These are phyloP conservation scores for Drosophila bipectinata DNA, from an alignment of 1,140 invertebrate genomes.

Conservation along the genomic window DNA sequence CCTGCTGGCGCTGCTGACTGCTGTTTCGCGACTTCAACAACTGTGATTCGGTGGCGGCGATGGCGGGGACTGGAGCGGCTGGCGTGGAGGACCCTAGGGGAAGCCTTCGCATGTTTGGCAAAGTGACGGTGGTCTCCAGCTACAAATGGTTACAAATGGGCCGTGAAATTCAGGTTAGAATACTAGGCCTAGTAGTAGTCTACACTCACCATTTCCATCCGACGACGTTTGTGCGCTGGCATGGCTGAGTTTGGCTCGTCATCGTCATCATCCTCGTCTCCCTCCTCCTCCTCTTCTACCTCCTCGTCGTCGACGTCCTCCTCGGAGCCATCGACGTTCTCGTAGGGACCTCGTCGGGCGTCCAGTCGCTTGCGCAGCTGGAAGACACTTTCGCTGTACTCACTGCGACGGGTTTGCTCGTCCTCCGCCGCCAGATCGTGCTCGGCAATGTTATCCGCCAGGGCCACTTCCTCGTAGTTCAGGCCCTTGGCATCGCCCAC, in stretches of 20 bases:
- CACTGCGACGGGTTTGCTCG: conserved; percentile 63
- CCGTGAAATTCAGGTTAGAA: not conserved
- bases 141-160: not conserved
- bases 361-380: conserved; percentile 39
- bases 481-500: conserved; percentile 47
- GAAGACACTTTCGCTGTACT: conserved; percentile 53
- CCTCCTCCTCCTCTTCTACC: conserved; percentile 43
- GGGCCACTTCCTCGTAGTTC: conserved; percentile 65
- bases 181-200: not conserved
- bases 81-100: conserved; percentile 55
- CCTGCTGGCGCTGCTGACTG: conserved; percentile 7
- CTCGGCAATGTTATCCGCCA: conserved; percentile 73
- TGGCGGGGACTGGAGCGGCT: conserved; percentile 21
- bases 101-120: conserved; percentile 40
- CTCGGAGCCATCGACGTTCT: not conserved
- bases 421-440: conserved; percentile 69
- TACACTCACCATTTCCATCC: conserved; percentile 20
- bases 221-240: conserved; percentile 27
- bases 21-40: conserved; percentile 9
- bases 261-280: conserved; percentile 55
- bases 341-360: not conserved
- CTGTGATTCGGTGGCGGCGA: conserved; percentile 5
- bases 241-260: conserved; percentile 25
- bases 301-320: conserved; percentile 30
- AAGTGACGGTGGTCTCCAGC: conserved; percentile 30